Percentiles rank a stretch among this genome's conserved stretches.
Conservation (phyloP, 2,888 invertebrate species). For the Phania funesta region DNA sequence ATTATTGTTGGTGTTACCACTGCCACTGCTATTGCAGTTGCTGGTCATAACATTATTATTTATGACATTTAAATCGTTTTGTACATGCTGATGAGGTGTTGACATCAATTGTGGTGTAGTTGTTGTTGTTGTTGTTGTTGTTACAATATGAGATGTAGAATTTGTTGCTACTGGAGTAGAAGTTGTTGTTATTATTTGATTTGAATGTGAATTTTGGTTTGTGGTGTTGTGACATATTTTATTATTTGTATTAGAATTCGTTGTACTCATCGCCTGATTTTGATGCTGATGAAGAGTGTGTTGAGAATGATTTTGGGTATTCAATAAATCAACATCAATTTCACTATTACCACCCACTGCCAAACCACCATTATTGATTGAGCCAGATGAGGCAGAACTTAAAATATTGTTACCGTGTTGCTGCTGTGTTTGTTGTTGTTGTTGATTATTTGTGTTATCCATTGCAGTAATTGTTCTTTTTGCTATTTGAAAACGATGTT, state of each 20-base stretch:
- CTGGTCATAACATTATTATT: conserved; percentile 72
- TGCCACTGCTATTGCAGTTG: neutral
- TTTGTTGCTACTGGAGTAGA: conserved; percentile 54
- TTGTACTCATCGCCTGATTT: conserved; percentile 57
- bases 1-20: conserved; percentile 52
- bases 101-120: conserved; percentile 54
- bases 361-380: neutral
- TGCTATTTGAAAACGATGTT: conserved; percentile 76
- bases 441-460: conserved; percentile 72
- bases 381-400: conserved; percentile 27
- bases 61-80: conserved; percentile 75
- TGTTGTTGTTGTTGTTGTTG: conserved; percentile 66
- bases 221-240: conserved; percentile 73
- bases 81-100: conserved; percentile 66
- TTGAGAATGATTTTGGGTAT: conserved; percentile 39
- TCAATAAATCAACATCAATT: conserved; percentile 53
- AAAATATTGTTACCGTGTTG: conserved; percentile 64
- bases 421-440: conserved; percentile 76
- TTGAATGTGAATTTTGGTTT: conserved; percentile 70
- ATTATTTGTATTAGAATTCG: conserved; percentile 72
- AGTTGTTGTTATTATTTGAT: conserved; percentile 54
- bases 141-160: conserved; percentile 30
- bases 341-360: conserved; percentile 36
- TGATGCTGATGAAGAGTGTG: conserved; percentile 46
- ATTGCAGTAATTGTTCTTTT: conserved; percentile 78